These are phyloP conservation scores for Upupa epops DNA, from an alignment of 2,113 vertebrate genomes.

Conservation along the genomic window DNA sequence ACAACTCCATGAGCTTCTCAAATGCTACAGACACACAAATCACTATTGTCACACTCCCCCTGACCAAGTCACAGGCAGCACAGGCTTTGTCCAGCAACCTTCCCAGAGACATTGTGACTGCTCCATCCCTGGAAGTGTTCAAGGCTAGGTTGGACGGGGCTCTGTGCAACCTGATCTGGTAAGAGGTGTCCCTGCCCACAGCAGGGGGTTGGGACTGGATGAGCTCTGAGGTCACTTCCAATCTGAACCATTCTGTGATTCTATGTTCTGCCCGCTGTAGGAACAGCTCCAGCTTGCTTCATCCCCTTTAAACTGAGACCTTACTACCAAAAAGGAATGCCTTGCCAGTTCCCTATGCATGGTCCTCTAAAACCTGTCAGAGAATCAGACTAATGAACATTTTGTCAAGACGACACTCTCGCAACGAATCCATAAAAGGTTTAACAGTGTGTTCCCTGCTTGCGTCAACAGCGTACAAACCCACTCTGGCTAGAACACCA, in stretches of 20 bases:
- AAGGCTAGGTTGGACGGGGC: not conserved
- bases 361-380: not conserved
- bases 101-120: not conserved
- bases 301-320: fast-evolving
- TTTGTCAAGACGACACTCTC: not conserved
- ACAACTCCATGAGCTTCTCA: slow-evolving; percentile 3
- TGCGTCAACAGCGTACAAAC: not conserved
- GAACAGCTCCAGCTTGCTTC: not conserved
- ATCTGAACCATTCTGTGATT: not conserved
- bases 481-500: fast-evolving
- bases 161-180: not conserved
- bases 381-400: not conserved
- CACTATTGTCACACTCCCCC: not conserved
- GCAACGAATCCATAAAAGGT: fast-evolving
- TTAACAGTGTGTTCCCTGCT: not conserved
- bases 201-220: not conserved
- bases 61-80: not conserved
- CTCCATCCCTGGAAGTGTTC: not conserved
- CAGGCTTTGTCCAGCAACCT: fast-evolving
- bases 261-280: too few relatives aligned
- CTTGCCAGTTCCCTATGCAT: fast-evolving
- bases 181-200: not conserved
- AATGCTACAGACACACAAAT: not conserved
- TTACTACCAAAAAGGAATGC: not conserved
- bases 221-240: not conserved